Base-by-base conservation (phyloP, 2,113 vertebrate genomes). In the Vireo altiloquus region DNA sequence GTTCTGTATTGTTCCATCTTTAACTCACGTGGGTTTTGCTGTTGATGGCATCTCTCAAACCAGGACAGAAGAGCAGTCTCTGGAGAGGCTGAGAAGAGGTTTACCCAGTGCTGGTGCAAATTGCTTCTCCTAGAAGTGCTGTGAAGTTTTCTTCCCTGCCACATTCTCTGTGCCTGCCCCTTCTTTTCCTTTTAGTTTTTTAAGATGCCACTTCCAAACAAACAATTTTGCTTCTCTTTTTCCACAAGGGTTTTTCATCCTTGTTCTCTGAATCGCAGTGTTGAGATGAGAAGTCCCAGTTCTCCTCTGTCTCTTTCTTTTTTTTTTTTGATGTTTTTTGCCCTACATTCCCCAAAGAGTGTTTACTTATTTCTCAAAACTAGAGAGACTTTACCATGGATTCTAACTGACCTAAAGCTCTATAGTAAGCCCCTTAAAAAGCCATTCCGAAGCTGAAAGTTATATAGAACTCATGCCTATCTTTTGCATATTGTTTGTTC, bases 401-500 rank as follows among this genome's bases (percentile, higher is more conserved):
- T 86, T 63, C 40, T 60, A 4, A 25, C 31, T 74, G 42, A 83
- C 64, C 30, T 63, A 89, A 65, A 93, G 31, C 47, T 72, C 78
- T 59, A 8, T 23, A 47, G 9, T 24, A 74, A 5, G 5, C 2
- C 10, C 9, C 2, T 1, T 1, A 19, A 93, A 93, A 88, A 77
- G 8, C 25, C 47, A 35, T 81, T 33, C 46, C 3, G 21, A 86
- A 81, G 56, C 31, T 72, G 61, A 44, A 87, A 46, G 35, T 82
- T 89, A 47, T 75, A 40, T 24, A 64, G 77, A 82, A 44, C 65
- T 87, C 23, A 1, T 89, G 44, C 65, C 77, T 93, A 13, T 92
- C 77, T 90, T 95, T 60, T 97, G 57, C 60, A 46, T 71, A 15
- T 68, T 94, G 94, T 94, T 96, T 96, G 70, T 84, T 95, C 96